Base-by-base conservation (phyloP, 2,888 invertebrate genomes). In the Brachypterus glaber region DNA sequence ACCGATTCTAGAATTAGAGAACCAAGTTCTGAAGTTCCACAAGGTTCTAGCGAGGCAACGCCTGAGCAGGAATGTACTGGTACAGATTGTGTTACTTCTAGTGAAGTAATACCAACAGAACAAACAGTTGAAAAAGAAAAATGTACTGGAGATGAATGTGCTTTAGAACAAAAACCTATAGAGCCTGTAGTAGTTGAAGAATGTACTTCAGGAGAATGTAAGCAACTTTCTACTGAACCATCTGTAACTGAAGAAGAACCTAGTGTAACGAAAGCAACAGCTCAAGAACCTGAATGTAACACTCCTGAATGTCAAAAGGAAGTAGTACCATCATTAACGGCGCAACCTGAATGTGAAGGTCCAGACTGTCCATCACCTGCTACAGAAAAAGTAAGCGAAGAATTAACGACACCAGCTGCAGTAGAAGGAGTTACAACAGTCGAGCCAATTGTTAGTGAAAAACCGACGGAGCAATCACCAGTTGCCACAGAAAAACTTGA, bases 101-200 rank as follows among this genome's bases (percentile, higher is more conserved):
- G n/a, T 29, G 38, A 18, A 4, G 44, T 35, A 16, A 35, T 33
- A 11, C 18, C 39, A 27, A 36, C 36, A 26, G 37, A 42, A 34
- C 3, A n/a, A 4, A 7, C 27, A 9, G 13, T 27, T 4, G n/a
- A 40, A 3, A 29, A 21, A 21, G 21, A 21, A 9, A 9, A 21
- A 21, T 21, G 21, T 9, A 21, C 21, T 21, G 21, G 21, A 21
- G 9, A 5, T 9, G 21, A 21, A 21, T 21, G 21, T 9, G n/a
- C n/a, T n/a, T n/a, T n/a, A n/a, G n/a, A n/a, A n/a, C n/a, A n/a
- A n/a, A 21, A 21, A 21, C 21, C 21, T 9, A 21, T 21, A 5
- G 21, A 21, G 9, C 21, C 21, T 27, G 7, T 11, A 11, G 27
- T 9, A 27, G 5, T 11, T 9, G 27, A 35, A 29, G 35, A 32